Conservation (phyloP, 2,888 invertebrate species). For the Acleris holmiana region DNA sequence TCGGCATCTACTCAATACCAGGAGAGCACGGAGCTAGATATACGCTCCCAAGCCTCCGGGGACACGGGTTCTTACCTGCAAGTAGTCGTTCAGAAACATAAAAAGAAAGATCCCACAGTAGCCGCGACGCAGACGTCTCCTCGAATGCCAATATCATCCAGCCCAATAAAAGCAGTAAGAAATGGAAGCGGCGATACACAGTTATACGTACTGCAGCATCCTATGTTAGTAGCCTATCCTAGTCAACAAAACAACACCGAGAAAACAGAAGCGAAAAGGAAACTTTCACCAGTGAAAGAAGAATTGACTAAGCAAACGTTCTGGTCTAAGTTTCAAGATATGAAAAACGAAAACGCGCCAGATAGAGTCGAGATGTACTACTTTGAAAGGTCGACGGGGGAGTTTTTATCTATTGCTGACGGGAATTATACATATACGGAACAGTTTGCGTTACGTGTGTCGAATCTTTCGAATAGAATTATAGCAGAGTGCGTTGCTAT, state of each 20-base stretch:
- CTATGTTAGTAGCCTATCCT: conserved; percentile 19
- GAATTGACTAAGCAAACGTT: not conserved
- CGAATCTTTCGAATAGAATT: conserved; percentile 18
- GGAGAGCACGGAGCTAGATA: conserved; percentile 11
- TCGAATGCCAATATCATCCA: conserved; percentile 20
- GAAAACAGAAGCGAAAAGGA: not conserved
- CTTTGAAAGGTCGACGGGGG: conserved; percentile 14
- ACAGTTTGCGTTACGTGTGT: conserved; percentile 5
- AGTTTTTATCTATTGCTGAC: conserved; percentile 16
- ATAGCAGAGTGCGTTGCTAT: conserved; percentile 13
- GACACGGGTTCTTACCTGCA: conserved; percentile 31
- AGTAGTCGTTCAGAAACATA: conserved; percentile 30
- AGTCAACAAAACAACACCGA: not conserved
- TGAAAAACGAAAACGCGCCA: conserved; percentile 3
- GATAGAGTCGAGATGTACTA: conserved; percentile 28
- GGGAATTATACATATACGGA: conserved; percentile 20
- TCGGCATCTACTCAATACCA: conserved; percentile 15
- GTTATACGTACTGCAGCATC: conserved; percentile 16
- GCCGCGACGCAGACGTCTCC: conserved; percentile 27
- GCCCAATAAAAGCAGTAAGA: conserved; percentile 15
- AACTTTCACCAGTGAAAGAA: conserved; percentile 4
- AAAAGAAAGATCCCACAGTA: conserved; percentile 15
- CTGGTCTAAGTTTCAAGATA: conserved; percentile 23
- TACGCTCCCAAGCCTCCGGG: conserved; percentile 16
- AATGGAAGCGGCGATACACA: conserved; percentile 13